Conservation (phyloP, 2,797 vertebrate species). For the Acanthopagrus latus region DNA sequence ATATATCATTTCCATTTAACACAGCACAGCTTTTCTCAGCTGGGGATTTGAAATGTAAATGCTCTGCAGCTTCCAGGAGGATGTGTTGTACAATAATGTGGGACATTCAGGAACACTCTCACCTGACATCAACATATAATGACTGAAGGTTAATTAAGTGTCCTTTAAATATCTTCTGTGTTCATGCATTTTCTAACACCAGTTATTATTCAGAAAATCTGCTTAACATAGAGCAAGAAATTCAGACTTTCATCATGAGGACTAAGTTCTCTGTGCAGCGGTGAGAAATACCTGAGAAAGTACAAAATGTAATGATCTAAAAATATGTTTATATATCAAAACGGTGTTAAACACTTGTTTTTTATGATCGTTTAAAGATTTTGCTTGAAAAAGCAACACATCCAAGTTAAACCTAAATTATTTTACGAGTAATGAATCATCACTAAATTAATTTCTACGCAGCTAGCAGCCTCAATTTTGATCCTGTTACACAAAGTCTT, state of each 20-base stretch:
- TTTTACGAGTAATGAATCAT: not conserved
- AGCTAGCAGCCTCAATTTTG: not conserved
- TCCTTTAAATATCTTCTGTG: not conserved
- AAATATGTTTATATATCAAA: not conserved
- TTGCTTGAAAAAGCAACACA: not conserved
- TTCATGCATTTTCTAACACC: not conserved
- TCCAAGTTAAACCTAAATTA: not conserved
- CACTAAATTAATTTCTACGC: not conserved
- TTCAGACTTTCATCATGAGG: not conserved
- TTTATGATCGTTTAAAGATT: too few species aligned
- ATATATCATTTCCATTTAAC: constrained; percentile 68
- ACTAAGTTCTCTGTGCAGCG: not conserved
- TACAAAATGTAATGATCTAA: not conserved
- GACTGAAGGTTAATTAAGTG: not conserved
- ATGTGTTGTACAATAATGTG: constrained; percentile 32
- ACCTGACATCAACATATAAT: constrained; percentile 14
- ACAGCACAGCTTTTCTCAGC: constrained; percentile 48
- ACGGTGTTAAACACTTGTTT: not conserved
- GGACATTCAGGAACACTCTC: not conserved
- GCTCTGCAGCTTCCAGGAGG: constrained; percentile 22
- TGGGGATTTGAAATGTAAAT: constrained; percentile 79
- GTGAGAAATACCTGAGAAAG: constrained; percentile 17
- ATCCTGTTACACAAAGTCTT: not conserved
- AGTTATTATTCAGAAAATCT: not conserved
- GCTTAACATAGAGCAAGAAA: not conserved